Conservation (phyloP, 2,888 invertebrate species). For the Perizoma flavofasciatum region DNA sequence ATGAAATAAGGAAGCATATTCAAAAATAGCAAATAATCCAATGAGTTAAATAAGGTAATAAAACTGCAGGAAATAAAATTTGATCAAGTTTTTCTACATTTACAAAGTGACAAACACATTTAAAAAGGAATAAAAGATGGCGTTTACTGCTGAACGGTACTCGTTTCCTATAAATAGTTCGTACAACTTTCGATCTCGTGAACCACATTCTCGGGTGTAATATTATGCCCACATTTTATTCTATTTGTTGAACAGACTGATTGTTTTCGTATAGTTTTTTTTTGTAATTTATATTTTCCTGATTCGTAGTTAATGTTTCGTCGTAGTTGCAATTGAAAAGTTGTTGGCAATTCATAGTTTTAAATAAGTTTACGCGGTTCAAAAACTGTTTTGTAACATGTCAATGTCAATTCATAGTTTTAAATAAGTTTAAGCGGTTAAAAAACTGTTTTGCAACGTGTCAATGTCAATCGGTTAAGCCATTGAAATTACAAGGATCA, state of each 20-base stretch:
- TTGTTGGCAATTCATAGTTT: no score
- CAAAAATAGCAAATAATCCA: no score
- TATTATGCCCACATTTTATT: conserved; percentile 23
- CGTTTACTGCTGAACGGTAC: conserved; percentile 36
- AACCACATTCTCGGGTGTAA: conserved; percentile 40
- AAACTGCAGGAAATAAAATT: conserved; percentile 3
- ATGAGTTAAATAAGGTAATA: conserved; percentile 1
- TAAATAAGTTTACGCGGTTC: no score
- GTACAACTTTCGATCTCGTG: conserved; percentile 55
- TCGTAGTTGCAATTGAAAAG: no score
- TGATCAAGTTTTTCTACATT: conserved; percentile 25
- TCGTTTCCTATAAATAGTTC: conserved; percentile 52
- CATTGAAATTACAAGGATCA: no score
- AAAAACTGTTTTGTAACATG: no score
- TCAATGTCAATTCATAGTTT: no score
- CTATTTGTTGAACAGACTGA: conserved; percentile 18
- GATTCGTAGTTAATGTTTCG: conserved; percentile 4
- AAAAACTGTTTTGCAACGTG: no score
- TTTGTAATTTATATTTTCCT: conserved; percentile 23
- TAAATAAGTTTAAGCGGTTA: no score
- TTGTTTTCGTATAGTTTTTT: conserved; percentile 23
- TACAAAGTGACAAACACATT: conserved; percentile 11
- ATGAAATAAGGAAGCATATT: no score
- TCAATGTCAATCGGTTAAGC: no score
- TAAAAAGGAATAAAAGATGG: conserved; percentile 28